These are phyloP conservation scores for Microcebus murinus DNA, from an alignment of 2,113 vertebrate species.

Conservation along the genomic window DNA sequence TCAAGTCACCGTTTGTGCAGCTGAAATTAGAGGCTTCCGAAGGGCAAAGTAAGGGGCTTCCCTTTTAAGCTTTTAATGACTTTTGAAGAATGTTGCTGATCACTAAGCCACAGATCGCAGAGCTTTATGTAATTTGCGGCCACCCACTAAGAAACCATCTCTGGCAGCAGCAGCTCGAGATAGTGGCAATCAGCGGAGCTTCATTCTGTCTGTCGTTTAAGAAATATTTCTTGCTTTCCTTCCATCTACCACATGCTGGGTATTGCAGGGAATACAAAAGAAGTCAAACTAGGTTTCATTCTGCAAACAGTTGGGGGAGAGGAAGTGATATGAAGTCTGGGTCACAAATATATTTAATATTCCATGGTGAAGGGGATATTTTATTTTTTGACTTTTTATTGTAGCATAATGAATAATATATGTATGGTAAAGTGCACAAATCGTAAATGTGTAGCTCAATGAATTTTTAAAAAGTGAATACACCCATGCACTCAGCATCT, in stretches of 20 bases:
- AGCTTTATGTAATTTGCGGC: conserved; percentile 63
- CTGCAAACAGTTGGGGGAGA: not conserved
- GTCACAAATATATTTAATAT: conserved; percentile 3
- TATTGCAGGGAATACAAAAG: not conserved
- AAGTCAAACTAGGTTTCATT: not conserved
- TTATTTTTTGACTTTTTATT: conserved; percentile 12
- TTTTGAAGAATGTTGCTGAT: conserved; percentile 47
- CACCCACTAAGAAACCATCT: conserved; percentile 47
- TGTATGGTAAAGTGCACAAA: conserved; percentile 38
- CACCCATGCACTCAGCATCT: conserved; percentile 14
- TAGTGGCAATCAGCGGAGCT: not conserved
- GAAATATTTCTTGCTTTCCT: conserved; percentile 36
- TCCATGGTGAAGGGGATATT: not conserved
- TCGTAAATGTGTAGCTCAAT: conserved; percentile 59
- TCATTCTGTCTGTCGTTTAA: conserved; percentile 12
- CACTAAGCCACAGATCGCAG: conserved; percentile 55
- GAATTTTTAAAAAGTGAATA: conserved; percentile 73
- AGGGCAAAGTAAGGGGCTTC: conserved; percentile 5
- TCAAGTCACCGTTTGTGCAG: conserved; percentile 23
- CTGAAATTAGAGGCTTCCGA: conserved; percentile 21
- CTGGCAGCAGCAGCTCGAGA: not conserved
- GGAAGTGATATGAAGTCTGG: not conserved
- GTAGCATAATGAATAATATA: conserved; percentile 66
- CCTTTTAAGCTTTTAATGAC: conserved; percentile 60
- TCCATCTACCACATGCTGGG: not conserved